Conservation (phyloP, 2,888 invertebrate species). For the Conops quadrifasciatus region DNA sequence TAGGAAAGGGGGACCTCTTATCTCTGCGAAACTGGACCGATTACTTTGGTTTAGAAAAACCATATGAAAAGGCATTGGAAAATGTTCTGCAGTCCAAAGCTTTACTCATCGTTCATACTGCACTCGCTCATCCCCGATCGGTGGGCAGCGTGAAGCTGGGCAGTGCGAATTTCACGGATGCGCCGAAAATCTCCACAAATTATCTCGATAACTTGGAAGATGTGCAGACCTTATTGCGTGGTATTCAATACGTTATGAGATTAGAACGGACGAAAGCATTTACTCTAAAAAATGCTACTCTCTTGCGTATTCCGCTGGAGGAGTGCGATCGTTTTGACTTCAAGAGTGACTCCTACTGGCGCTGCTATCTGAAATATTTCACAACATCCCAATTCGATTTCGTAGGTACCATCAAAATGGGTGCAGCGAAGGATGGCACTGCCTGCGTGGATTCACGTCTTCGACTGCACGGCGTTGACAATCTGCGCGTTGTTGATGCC, state of each 20-base stretch:
- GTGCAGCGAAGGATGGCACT: conserved; percentile 68
- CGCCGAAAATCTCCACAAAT: conserved; percentile 69
- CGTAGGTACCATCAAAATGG: conserved; percentile 78
- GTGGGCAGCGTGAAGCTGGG: conserved; percentile 66
- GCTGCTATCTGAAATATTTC: conserved; percentile 72
- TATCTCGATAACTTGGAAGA: conserved; percentile 68
- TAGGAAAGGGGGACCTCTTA: conserved; percentile 42
- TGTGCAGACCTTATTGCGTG: conserved; percentile 51
- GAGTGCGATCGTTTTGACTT: conserved; percentile 53
- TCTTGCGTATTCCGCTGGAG: conserved; percentile 49
- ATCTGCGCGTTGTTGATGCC: conserved; percentile 76
- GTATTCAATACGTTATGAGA: conserved; percentile 50
- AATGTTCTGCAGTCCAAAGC: conserved; percentile 6
- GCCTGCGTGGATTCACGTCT: conserved; percentile 76
- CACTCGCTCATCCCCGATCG: conserved; percentile 59
- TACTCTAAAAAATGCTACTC: conserved; percentile 52
- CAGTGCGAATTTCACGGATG: conserved; percentile 63
- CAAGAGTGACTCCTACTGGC: conserved; percentile 69
- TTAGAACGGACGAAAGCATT: conserved; percentile 62
- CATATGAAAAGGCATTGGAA: conserved; percentile 37
- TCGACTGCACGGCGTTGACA: conserved; percentile 71
- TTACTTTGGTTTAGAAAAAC: conserved; percentile 41
- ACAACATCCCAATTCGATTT: conserved; percentile 76
- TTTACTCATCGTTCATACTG: conserved; percentile 42
- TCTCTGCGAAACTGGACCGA: conserved; percentile 35